Evolutionary conservation across 2,113 vertebrate species (phyloP), one percentile per base, ranked within the genome.

Genomic region (Lepidothrix coronata): DNA sequence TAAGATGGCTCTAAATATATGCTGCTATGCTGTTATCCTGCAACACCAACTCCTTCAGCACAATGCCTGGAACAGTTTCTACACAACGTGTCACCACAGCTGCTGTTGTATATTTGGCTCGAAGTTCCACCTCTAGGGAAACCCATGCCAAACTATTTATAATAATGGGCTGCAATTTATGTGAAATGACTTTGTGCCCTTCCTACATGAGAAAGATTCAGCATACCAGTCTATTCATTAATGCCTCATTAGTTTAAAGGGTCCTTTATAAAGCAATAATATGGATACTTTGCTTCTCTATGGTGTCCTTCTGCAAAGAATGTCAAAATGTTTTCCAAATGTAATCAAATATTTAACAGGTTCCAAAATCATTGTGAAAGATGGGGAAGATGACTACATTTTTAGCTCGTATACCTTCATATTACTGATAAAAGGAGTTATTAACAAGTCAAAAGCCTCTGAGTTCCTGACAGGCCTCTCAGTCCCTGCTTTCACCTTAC

Each of bases 81-180:
- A n/a, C 72, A 65, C 85, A 85, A 94, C 24, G 13, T 89, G 89
- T 89, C 94, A 93, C 91, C 80, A 74, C 84, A 97, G 91, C 95
- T 91, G 91, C 89, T 91, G 77, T 77, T 85, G 74, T 39, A 55
- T 87, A 87, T 82, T 95, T 94, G 93, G 91, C 92, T 86, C 83
- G 37, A 91, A 89, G 81, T 95, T 87, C 92, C 90, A 91, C 80
- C 88, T 95, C 91, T 66, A 85, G 33, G 76, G 72, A 96, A 96
- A 94, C 59, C 33, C 39, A 72, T 88, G 81, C 88, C 93, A 96
- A 94, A 93, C 75, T 91, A 83, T 75, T 55, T 86, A 78, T 77
- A 89, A 95, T 91, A 91, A 87, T 83, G 67, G 81, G 58, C 71
- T 89, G 73, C 75, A 95, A 97, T 96, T 96, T 74, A 91, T 91